Evolutionary conservation across 2,113 vertebrate species (phyloP), one percentile per base, ranked within the genome.

Genomic region (Xerus inauris): DNA sequence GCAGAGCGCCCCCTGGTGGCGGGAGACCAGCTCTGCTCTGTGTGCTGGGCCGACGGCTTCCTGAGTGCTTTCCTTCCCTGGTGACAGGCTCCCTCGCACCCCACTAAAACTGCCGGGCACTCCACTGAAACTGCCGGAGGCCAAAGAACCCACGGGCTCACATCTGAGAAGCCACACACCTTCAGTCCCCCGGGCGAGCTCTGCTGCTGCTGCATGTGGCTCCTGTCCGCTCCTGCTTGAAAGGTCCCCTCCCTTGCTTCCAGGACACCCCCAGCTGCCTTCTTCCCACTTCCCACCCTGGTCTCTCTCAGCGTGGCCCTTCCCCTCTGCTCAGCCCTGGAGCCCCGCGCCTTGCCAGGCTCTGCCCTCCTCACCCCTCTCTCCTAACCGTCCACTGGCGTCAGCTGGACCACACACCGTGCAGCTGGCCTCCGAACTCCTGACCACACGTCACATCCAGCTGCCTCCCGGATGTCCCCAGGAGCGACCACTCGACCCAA

Each of bases 1-100:
- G 76, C 82, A 11, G 76, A 22, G 72, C 42, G 73, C 91, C 93
- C 88, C 91, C 97, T 97, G 77, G 93, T 71, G 96, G 88, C 71
- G 26, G 26, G 0, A 92, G 20, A 20, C 5, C 14, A 32, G 67
- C 38, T 35, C 51, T 14, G 22, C 69, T 87, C 62, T 1, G 28
- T 0, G 0, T 0, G 12, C 26, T 51, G 19, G 49, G 20, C 20
- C 45, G 1, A 0, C 11, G 42, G 9, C 20, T 42, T 6, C 22
- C 19, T 0, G 30, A 38, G 28, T 0, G 47, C 14, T 30, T 73
- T 49, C 7, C 73, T 42, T 77, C 10, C 16, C n/a, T 16, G 14
- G 28, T 35, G 38, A 5, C 32, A 11, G 40, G 42, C 38, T 11
- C 45, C 73, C 40, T 45, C 13, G 32, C 8, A 73, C 35, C 54